phyloP scores from a whole-genome alignment of 2,797 vertebrate genomes.

The Scarus forsteni region DNA sequence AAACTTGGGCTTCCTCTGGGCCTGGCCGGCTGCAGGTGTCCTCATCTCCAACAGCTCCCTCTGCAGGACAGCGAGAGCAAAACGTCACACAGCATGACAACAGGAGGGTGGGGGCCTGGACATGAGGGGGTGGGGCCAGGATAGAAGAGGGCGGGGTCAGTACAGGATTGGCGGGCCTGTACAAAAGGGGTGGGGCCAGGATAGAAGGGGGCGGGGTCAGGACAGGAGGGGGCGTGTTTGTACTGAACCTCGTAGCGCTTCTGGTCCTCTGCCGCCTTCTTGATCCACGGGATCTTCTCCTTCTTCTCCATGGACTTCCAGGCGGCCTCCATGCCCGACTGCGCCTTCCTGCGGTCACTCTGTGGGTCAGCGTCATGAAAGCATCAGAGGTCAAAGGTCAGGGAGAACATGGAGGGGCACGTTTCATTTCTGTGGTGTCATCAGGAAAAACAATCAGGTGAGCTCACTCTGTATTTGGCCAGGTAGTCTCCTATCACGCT shows the following conservation, averaged over 20 bases:
- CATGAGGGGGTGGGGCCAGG: conserved; percentile 8
- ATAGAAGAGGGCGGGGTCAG: conserved; percentile 6
- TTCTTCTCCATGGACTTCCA: conserved; percentile 90
- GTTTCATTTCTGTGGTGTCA: no score
- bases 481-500: conserved; percentile 86
- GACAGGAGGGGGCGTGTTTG: conserved; percentile 43
- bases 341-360: conserved; percentile 85
- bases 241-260: conserved; percentile 88
- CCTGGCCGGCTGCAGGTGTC: conserved; percentile 52
- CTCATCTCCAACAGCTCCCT: conserved; percentile 85
- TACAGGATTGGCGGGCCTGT: no score
- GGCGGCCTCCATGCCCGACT: conserved; percentile 81
- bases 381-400: no score
- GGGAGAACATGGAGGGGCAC: no score
- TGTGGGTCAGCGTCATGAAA: conserved; percentile 35
- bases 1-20: conserved; percentile 85
- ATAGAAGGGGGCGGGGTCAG: conserved; percentile 3
- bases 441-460: no score
- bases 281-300: conserved; percentile 89
- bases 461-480: conserved; percentile 81
- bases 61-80: conserved; percentile 63
- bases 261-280: conserved; percentile 89
- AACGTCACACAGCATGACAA: neutral
- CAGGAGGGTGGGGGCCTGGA: conserved; percentile 8
- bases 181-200: conserved; percentile 2